Conservation (phyloP, 2,888 invertebrate species). For the Erpobdella octoculata region DNA sequence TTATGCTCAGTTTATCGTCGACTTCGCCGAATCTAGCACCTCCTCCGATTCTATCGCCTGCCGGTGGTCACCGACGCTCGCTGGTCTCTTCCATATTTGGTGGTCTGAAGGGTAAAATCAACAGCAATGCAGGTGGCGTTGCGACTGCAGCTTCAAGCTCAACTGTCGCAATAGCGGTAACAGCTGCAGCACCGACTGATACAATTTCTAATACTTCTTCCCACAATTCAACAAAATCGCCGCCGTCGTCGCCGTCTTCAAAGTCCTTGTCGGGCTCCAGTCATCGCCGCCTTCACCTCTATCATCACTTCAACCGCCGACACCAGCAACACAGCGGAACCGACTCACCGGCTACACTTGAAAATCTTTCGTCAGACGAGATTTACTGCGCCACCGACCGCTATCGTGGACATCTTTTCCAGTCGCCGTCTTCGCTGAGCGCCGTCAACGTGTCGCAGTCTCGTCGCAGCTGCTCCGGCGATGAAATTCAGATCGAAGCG, state of each 20-base stretch:
- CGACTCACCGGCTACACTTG: not conserved
- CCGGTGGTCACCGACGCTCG: conserved; percentile 7
- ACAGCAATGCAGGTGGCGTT: conserved; percentile 1
- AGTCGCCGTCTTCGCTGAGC: no score
- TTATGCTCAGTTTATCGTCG: no score
- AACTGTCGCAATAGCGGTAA: conserved; percentile 11
- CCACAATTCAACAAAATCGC: not conserved
- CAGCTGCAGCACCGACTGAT: not conserved
- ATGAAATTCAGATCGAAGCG: conserved; percentile 40
- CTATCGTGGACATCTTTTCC: no score
- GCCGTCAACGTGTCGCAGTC: not conserved
- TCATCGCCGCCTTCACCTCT: not conserved
- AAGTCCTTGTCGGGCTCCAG: not conserved
- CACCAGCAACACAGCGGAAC: not conserved
- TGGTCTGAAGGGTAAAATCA: conserved; percentile 29
- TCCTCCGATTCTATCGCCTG: not conserved
- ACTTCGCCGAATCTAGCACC: not conserved
- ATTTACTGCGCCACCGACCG: conserved; percentile 32
- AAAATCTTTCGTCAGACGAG: not conserved
- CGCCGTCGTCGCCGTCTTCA: not conserved
- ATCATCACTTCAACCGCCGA: not conserved
- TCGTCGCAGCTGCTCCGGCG: not conserved
- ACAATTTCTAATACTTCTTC: no score
- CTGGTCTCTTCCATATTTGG: conserved; percentile 34
- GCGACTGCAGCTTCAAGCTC: conserved; percentile 33